Conservation (phyloP, 2,113 vertebrate species). For the Rhabdomys dilectus region DNA sequence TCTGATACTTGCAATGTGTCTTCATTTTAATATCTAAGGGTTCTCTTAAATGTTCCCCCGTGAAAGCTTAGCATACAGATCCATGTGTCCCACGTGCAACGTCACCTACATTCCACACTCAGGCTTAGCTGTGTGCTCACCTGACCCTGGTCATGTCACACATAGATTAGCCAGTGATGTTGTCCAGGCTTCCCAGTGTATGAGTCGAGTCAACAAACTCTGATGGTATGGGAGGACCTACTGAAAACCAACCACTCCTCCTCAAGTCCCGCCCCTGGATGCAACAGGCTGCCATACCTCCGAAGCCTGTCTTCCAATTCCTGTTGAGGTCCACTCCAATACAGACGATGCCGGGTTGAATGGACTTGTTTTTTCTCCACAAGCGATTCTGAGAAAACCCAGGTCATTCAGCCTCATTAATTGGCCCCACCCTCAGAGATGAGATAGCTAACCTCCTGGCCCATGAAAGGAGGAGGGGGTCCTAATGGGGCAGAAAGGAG, state of each 20-base stretch:
- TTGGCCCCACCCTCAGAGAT: not conserved
- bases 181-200: not conserved
- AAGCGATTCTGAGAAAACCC: conserved; percentile 89
- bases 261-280: rapidly evolving
- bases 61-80: not conserved
- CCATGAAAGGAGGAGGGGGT: not conserved
- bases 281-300: conserved; percentile 87
- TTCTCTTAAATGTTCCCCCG: not conserved
- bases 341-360: conserved; percentile 86
- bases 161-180: not conserved
- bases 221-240: not conserved
- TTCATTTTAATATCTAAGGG: not conserved
- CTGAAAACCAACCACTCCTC: not conserved
- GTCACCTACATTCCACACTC: not conserved
- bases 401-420: not conserved
- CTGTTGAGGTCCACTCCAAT: conserved; percentile 94
- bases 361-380: conserved; percentile 96
- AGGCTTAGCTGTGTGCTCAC: not conserved
- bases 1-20: not conserved
- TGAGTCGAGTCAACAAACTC: not conserved
- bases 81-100: not conserved
- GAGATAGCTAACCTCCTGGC: not conserved
- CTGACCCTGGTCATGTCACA: not conserved
- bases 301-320: conserved; percentile 94
- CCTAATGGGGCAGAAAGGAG: not conserved